Evolutionary conservation across 2,888 invertebrate genomes (phyloP).

Genomic region (Brachylomia viminalis): DNA sequence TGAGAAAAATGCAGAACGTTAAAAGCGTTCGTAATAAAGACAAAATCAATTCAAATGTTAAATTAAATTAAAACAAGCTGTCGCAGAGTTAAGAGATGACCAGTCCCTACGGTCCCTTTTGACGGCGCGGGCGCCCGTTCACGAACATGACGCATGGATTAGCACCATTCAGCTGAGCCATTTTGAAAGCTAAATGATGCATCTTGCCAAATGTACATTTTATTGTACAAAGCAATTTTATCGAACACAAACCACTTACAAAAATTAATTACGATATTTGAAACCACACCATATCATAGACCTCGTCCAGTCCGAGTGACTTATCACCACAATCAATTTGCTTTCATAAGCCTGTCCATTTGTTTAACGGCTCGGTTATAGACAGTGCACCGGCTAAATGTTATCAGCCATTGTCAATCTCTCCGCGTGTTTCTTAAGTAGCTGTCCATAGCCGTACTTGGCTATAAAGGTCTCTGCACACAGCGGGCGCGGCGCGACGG

Average conservation of each 20-base stretch:
- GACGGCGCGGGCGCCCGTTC: no score
- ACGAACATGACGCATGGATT: no score
- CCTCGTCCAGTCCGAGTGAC: conserved; percentile 77
- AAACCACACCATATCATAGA: conserved; percentile 38
- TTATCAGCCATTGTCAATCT: conserved; percentile 89
- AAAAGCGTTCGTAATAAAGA: no score
- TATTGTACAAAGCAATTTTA: conserved; percentile 8
- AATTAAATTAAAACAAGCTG: no score
- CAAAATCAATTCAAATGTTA: no score
- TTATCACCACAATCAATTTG: conserved; percentile 88
- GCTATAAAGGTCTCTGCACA: no score
- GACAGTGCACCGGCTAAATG: conserved; percentile 84
- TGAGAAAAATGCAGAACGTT: no score
- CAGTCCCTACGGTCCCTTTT: no score
- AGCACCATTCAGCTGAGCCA: no score
- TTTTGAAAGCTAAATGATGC: no score
- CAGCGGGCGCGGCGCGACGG: no score
- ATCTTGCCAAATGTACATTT: not conserved
- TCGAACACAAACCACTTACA: conserved; percentile 1
- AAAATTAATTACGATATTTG: conserved; percentile 41
- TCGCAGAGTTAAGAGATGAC: no score
- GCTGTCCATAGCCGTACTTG: conserved; percentile 68
- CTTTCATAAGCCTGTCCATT: conserved; percentile 85
- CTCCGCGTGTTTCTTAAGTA: conserved; percentile 78
- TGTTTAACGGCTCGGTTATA: conserved; percentile 86